A percentile compares a stretch with the other conserved stretches of the same genome.
phyloP scores from a whole-genome alignment of 2,797 vertebrate species.

The Lindbergichthys nudifrons region DNA sequence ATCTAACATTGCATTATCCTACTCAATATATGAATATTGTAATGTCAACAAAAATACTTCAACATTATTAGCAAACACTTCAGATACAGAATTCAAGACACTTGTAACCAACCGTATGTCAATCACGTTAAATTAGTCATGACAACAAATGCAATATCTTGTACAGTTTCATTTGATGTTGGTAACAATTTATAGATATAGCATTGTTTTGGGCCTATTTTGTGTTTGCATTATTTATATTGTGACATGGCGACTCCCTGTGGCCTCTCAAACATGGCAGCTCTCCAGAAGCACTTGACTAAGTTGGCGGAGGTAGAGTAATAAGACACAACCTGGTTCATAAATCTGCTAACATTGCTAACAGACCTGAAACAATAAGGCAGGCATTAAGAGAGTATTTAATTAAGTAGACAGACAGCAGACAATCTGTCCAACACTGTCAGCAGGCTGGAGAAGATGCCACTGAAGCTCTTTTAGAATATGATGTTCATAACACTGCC shows the following conservation, averaged over 20 bases:
- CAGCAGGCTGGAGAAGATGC: not conserved
- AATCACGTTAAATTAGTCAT: not conserved
- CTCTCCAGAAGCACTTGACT: slow-evolving; percentile 17
- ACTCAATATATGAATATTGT: not conserved
- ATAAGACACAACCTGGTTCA: not conserved
- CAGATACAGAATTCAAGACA: not conserved
- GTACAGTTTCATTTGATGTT: not conserved
- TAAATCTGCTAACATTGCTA: slow-evolving; percentile 29
- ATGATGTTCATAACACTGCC: not conserved
- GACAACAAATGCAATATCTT: not conserved
- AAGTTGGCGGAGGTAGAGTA: slow-evolving; percentile 5
- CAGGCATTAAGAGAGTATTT: slow-evolving; percentile 21
- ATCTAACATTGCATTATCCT: not conserved
- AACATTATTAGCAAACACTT: not conserved
- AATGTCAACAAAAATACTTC: not conserved
- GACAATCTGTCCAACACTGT: slow-evolving; percentile 1
- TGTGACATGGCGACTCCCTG: slow-evolving; percentile 1
- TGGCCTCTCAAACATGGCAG: slow-evolving; percentile 15
- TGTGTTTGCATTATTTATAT: slow-evolving; percentile 12
- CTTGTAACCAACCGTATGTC: not conserved
- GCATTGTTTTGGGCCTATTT: not conserved
- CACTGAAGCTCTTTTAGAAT: not conserved
- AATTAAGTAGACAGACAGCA: slow-evolving; percentile 19
- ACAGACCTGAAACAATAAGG: slow-evolving; percentile 17
- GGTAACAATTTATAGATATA: not conserved